A percentile compares a stretch with the other conserved stretches of the same genome.
These are phyloP conservation scores for Pelagia noctiluca DNA, from an alignment of 30 jellyfish, hydroid and myxozoan genomes.

Conservation along the genomic window DNA sequence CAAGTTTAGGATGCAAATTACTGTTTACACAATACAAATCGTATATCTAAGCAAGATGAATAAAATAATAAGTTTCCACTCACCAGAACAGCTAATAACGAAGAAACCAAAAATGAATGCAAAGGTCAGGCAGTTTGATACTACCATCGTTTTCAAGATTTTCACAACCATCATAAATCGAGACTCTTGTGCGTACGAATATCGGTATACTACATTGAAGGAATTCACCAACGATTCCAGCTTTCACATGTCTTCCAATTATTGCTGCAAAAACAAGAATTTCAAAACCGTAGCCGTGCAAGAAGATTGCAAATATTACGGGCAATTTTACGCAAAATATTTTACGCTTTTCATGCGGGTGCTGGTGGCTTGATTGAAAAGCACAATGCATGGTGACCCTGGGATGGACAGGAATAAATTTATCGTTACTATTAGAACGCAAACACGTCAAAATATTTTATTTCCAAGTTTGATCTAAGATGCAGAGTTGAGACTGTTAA, in stretches of 20 bases:
- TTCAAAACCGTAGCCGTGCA: conserved; percentile 3
- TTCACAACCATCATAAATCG: background rate
- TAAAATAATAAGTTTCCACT: background rate
- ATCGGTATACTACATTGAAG: background rate
- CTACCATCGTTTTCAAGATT: background rate
- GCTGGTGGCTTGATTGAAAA: conserved; percentile 66
- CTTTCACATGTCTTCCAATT: background rate
- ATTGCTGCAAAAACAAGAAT: background rate
- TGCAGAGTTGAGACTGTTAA: too few relatives aligned
- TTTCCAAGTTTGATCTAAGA: too few relatives aligned
- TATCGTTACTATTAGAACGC: too few relatives aligned
- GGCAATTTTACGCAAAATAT: background rate
- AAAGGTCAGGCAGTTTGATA: background rate
- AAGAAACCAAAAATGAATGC: background rate
- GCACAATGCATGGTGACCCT: conserved; percentile 75
- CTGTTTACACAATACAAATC: too few relatives aligned
- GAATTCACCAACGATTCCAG: background rate
- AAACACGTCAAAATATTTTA: too few relatives aligned
- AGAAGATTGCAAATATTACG: background rate
- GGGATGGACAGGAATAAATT: too few relatives aligned
- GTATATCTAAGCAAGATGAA: too few relatives aligned
- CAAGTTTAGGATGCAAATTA: too few relatives aligned
- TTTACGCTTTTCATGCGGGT: conserved; percentile 11
- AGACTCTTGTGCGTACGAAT: background rate
- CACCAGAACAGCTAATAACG: background rate